Conservation (phyloP, 2,797 vertebrate genomes). For the Heteromormyrus szaboi region DNA sequence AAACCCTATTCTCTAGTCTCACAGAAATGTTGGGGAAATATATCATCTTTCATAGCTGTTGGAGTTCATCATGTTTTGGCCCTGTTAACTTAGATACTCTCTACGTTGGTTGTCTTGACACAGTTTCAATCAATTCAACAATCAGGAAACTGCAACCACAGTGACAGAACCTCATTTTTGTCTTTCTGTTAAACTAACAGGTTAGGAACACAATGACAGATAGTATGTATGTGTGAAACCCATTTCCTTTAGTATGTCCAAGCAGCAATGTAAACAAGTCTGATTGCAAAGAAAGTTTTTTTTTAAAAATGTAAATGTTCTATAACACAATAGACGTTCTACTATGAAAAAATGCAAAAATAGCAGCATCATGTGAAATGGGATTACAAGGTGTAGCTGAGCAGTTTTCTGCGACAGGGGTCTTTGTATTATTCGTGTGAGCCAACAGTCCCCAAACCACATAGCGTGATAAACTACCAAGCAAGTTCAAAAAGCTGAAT, state of each 20-base stretch:
- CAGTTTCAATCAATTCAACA: neutral
- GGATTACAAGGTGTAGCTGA: neutral
- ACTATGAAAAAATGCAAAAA: neutral
- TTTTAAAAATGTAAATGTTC: neutral
- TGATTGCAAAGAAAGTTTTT: neutral
- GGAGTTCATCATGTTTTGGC: neutral
- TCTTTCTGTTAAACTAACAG: neutral
- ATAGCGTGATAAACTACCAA: neutral
- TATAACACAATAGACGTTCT: neutral
- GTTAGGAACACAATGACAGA: neutral
- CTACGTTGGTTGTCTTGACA: neutral
- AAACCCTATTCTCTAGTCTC: neutral
- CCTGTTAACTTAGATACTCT: neutral
- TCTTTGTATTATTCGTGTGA: neutral
- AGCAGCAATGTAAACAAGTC: neutral
- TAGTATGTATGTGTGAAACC: neutral
- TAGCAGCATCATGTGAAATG: neutral
- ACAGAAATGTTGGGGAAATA: neutral
- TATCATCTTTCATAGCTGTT: neutral
- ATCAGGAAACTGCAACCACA: neutral
- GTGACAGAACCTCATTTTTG: neutral
- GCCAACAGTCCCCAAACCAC: neutral
- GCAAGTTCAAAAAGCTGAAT: neutral
- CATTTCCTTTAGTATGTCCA: neutral
- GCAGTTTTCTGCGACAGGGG: neutral